Percentiles rank a stretch among this genome's conserved stretches.
These are phyloP conservation scores for Thereva nobilitata DNA, from an alignment of 2,888 invertebrate genomes.

Conservation along the genomic window DNA sequence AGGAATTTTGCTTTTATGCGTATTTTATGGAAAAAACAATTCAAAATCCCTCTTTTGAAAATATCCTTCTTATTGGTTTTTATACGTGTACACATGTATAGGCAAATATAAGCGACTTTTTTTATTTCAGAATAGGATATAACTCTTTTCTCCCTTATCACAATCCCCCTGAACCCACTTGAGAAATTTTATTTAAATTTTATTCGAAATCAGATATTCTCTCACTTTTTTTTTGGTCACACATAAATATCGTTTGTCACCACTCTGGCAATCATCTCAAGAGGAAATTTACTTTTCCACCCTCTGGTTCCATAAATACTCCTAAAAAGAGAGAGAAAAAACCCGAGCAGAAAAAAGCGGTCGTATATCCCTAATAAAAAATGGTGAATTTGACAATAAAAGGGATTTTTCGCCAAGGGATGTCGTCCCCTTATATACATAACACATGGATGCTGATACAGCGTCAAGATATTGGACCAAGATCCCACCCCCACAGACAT, in stretches of 20 bases:
- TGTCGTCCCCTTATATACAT: constrained; percentile 27
- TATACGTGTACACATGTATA: too few species aligned
- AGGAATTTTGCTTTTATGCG: too few species aligned
- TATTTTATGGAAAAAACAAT: too few species aligned
- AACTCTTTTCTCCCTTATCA: background rate
- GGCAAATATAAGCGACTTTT: too few species aligned
- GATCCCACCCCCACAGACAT: constrained; percentile 21
- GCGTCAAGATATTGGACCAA: constrained; percentile 20
- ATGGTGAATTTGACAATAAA: constrained; percentile 45
- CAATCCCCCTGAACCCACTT: background rate
- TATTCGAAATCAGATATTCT: constrained; percentile 8
- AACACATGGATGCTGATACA: constrained; percentile 22
- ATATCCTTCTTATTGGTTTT: too few species aligned
- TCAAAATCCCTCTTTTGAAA: too few species aligned
- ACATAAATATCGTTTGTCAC: constrained; percentile 37
- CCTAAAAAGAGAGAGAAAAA: too few species aligned
- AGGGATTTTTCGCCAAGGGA: constrained; percentile 31
- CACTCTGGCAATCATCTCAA: constrained; percentile 33
- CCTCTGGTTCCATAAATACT: constrained; percentile 37
- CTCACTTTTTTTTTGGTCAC: constrained; percentile 19
- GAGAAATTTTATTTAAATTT: constrained; percentile 27
- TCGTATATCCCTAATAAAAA: constrained; percentile 43
- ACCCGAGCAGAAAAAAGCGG: constrained; percentile 3
- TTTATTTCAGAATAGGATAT: too few species aligned
- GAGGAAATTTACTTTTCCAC: constrained; percentile 35